Conservation (phyloP, 2,888 invertebrate species). For the Folsomia candida region DNA sequence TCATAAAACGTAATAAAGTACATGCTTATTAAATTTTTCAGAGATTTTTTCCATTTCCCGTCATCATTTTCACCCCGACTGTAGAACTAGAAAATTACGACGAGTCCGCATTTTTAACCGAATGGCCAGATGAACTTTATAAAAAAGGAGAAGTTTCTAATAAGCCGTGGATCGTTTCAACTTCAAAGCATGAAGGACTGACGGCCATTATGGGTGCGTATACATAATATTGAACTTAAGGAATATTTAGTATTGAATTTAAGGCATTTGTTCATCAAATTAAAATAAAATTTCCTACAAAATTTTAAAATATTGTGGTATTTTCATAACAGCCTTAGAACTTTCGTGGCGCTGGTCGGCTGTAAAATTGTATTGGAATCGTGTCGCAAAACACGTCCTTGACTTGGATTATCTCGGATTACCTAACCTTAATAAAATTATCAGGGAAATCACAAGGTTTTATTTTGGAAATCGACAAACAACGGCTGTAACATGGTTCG, state of each 20-base stretch:
- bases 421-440: neutral
- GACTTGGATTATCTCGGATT: neutral
- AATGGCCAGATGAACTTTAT: neutral
- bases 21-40: too few relatives aligned
- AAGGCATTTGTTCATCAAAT: neutral
- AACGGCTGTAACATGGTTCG: neutral
- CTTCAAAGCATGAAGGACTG: neutral
- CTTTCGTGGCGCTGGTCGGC: neutral
- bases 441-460: neutral
- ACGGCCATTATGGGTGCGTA: neutral
- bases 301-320: too few relatives aligned
- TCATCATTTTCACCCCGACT: neutral
- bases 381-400: neutral
- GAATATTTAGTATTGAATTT: too few relatives aligned
- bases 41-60: neutral
- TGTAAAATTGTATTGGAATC: neutral
- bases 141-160: neutral
- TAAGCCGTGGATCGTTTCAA: neutral
- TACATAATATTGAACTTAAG: too few relatives aligned
- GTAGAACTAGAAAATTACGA: neutral
- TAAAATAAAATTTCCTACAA: neutral
- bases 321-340: neutral
- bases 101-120: neutral
- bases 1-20: too few relatives aligned
- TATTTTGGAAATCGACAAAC: neutral